Conservation (phyloP, 23 tunicate genomes). For the Pegea sp. region DNA sequence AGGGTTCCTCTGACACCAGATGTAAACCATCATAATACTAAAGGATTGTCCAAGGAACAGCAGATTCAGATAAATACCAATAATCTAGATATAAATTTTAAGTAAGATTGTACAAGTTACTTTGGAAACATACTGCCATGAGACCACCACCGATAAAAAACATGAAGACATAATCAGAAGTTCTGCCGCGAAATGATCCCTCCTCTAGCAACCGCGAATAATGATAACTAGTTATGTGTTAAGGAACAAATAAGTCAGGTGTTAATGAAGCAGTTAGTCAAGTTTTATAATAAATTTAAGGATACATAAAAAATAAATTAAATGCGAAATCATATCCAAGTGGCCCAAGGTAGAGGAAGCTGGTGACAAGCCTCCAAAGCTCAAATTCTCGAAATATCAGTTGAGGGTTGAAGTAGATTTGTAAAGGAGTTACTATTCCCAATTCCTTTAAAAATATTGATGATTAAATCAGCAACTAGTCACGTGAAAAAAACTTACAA, state of each 20-base stretch:
- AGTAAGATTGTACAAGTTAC: too few relatives aligned
- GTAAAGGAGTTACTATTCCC: slow-evolving; percentile 73
- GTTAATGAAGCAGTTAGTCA: not conserved
- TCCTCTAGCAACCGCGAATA: slow-evolving; percentile 87
- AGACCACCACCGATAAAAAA: slow-evolving; percentile 50
- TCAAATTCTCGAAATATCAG: slow-evolving; percentile 42
- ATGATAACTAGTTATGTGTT: slow-evolving; percentile 20
- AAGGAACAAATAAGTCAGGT: not conserved
- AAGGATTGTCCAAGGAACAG: slow-evolving; percentile 90
- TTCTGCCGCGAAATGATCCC: slow-evolving; percentile 85
- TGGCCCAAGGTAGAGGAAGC: slow-evolving; percentile 78
- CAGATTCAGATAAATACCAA: slow-evolving; percentile 53
- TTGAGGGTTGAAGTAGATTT: slow-evolving; percentile 76
- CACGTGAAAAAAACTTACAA: slow-evolving; percentile 67
- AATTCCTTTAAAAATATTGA: slow-evolving; percentile 69
- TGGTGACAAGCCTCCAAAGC: slow-evolving; percentile 84
- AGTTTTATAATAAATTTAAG: not conserved
- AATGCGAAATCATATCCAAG: slow-evolving; percentile 76
- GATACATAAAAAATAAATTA: slow-evolving; percentile 75
- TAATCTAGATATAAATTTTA: slow-evolving; percentile 13
- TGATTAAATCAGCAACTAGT: too few relatives aligned
- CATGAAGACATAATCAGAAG: slow-evolving; percentile 94
- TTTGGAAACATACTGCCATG: slow-evolving; percentile 75
- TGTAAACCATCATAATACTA: slow-evolving; percentile 80
- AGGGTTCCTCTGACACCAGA: slow-evolving; percentile 93